Percentiles rank a stretch among this genome's conserved stretches.
Evolutionary conservation across 2,888 invertebrate genomes (phyloP).

Genomic region (Stegana nigrithorax): DNA sequence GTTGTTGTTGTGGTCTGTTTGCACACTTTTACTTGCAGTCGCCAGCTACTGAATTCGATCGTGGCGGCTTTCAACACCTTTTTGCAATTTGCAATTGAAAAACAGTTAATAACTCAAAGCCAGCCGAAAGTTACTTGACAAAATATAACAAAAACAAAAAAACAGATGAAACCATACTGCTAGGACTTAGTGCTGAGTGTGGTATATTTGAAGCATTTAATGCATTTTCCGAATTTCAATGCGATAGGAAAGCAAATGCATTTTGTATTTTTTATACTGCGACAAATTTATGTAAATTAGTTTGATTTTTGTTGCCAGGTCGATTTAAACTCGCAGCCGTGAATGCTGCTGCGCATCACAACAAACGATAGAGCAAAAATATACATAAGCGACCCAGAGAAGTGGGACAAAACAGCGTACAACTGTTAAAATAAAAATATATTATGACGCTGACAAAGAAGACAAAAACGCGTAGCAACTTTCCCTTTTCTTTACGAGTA

Average conservation of each 20-base stretch:
- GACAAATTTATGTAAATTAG: conserved; percentile 1
- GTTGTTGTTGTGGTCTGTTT: conserved; percentile 36
- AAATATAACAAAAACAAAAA: conserved; percentile 1
- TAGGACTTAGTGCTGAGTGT: too few species aligned
- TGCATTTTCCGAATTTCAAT: too few species aligned
- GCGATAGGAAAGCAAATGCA: too few species aligned
- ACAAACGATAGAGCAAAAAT: neutral
- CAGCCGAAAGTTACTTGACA: conserved; percentile 1
- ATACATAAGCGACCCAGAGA: neutral
- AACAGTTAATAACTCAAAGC: conserved; percentile 41
- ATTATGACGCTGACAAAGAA: conserved; percentile 3
- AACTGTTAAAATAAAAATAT: neutral
- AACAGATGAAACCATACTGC: too few species aligned
- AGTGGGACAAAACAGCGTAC: neutral
- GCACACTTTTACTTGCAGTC: conserved; percentile 49
- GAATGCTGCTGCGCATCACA: neutral
- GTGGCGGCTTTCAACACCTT: conserved; percentile 46
- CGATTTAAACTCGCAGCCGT: too few species aligned
- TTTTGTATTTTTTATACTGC: neutral
- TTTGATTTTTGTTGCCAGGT: neutral
- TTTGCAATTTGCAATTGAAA: conserved; percentile 28
- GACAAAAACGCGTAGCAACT: conserved; percentile 46
- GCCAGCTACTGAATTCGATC: conserved; percentile 26
- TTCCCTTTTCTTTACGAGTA: conserved; percentile 52
- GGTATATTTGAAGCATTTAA: too few species aligned